A percentile compares a stretch with the other conserved stretches of the same genome.
Evolutionary conservation across 2,888 invertebrate species (phyloP).

Genomic region (Mesodorylaimus sp.): DNA sequence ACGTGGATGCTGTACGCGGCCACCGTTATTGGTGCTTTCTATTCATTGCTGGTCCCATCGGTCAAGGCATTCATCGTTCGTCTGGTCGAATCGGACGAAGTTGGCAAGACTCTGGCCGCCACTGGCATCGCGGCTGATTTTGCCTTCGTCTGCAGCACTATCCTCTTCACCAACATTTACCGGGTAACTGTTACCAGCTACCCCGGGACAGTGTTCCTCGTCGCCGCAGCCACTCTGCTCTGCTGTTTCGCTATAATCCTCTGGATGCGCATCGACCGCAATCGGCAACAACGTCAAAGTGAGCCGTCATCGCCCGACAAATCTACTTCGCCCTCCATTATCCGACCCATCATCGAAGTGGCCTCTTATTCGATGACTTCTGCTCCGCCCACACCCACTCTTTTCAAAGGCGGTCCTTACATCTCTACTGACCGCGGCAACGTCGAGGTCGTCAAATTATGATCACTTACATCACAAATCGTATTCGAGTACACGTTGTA

Average conservation of each 20-base stretch:
- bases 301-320: too few relatives aligned
- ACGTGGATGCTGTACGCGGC: not conserved
- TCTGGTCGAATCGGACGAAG: slow-evolving; percentile 2
- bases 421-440: too few relatives aligned
- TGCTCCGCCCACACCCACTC: too few relatives aligned
- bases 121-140: slow-evolving; percentile 1
- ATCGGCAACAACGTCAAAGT: too few relatives aligned
- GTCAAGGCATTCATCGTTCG: not conserved
- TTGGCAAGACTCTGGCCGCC: not conserved
- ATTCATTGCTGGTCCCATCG: not conserved
- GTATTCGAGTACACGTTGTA: too few relatives aligned
- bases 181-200: not conserved
- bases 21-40: not conserved
- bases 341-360: too few relatives aligned
- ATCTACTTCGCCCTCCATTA: too few relatives aligned
- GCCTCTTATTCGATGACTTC: too few relatives aligned
- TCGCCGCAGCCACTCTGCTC: not conserved
- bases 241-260: not conserved
- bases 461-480: too few relatives aligned
- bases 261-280: not conserved
- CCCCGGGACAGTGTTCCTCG: not conserved
- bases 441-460: too few relatives aligned
- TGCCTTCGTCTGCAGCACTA: slow-evolving; percentile 2
- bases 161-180: slow-evolving; percentile 2
- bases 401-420: too few relatives aligned